Percentiles rank a stretch among this genome's conserved stretches.
These are phyloP conservation scores for Stigmatopora argus DNA, from an alignment of 2,113 vertebrate species.

Conservation along the genomic window DNA sequence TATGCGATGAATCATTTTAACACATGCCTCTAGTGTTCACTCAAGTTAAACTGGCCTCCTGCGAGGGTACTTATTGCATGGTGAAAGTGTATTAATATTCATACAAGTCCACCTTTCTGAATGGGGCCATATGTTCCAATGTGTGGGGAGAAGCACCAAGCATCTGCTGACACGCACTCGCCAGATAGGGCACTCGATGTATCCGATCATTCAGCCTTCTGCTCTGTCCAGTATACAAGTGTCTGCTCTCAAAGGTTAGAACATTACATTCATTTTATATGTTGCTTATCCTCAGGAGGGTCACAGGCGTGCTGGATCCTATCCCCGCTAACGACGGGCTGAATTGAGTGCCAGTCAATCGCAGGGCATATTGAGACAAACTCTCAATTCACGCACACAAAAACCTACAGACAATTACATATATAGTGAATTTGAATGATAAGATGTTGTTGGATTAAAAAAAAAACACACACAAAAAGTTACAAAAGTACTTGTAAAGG, in stretches of 20 bases:
- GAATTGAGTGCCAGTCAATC: too few species aligned
- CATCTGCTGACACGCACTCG: conserved; percentile 36
- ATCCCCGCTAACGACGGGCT: too few species aligned
- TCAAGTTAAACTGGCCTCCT: conserved; percentile 35
- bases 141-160: conserved; percentile 23
- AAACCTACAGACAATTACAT: neutral
- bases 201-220: conserved; percentile 7
- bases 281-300: too few species aligned
- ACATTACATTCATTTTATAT: neutral
- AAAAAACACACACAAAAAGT: neutral
- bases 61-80: conserved; percentile 23
- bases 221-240: neutral
- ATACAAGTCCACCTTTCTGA: conserved; percentile 27
- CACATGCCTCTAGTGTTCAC: conserved; percentile 35
- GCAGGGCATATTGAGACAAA: too few species aligned
- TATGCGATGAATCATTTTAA: conserved; percentile 46
- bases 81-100: conserved; percentile 52
- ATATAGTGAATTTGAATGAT: neutral
- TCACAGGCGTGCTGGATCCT: too few species aligned
- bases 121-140: conserved; percentile 48
- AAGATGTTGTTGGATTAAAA: neutral
- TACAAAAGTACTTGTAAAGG: neutral
- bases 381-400: too few species aligned
- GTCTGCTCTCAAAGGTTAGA: neutral
- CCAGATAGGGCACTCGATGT: conserved; percentile 21